Evolutionary conservation across 2,113 vertebrate genomes (phyloP).

Genomic region (Syngnathus scovelli): DNA sequence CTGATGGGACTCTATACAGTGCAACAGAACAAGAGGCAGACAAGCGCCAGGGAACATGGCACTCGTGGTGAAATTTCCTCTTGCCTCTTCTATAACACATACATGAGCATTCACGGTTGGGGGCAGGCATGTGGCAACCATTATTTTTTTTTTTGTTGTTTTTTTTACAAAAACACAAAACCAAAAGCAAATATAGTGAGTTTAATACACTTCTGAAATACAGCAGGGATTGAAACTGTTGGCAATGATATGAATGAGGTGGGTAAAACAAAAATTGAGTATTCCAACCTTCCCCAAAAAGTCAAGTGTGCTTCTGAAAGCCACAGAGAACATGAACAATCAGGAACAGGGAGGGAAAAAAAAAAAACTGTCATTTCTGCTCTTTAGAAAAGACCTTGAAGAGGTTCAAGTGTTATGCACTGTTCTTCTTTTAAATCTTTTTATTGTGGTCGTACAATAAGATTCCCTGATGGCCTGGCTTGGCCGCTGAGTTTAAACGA

Average conservation of each 20-base stretch:
- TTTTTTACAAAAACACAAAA: conserved; percentile 38
- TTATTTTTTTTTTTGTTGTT: conserved; percentile 29
- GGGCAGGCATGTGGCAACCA: conserved; percentile 50
- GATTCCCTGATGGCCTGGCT: conserved; percentile 86
- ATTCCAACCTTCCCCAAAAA: conserved; percentile 44
- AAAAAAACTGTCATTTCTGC: conserved; percentile 21
- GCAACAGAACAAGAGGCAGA: conserved; percentile 55
- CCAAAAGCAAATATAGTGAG: conserved; percentile 50
- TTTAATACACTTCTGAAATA: conserved; percentile 62
- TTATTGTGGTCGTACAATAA: conserved; percentile 87
- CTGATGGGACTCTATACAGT: conserved; percentile 8
- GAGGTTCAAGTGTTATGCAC: conserved; percentile 60
- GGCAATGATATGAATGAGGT: conserved; percentile 54
- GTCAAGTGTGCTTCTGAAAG: conserved; percentile 59
- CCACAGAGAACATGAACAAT: conserved; percentile 23
- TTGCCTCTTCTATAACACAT: conserved; percentile 32
- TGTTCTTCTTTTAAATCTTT: conserved; percentile 66
- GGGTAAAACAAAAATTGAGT: conserved; percentile 37
- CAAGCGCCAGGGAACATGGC: conserved; percentile 51
- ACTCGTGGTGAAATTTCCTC: conserved; percentile 57
- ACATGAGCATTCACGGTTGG: conserved; percentile 17
- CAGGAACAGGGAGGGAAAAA: not conserved
- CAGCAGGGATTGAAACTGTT: conserved; percentile 46
- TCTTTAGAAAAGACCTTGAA: conserved; percentile 40
- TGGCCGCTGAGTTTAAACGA: conserved; percentile 87